phyloP scores from a whole-genome alignment of 2,888 invertebrate genomes.

The Capitulum mitella region DNA sequence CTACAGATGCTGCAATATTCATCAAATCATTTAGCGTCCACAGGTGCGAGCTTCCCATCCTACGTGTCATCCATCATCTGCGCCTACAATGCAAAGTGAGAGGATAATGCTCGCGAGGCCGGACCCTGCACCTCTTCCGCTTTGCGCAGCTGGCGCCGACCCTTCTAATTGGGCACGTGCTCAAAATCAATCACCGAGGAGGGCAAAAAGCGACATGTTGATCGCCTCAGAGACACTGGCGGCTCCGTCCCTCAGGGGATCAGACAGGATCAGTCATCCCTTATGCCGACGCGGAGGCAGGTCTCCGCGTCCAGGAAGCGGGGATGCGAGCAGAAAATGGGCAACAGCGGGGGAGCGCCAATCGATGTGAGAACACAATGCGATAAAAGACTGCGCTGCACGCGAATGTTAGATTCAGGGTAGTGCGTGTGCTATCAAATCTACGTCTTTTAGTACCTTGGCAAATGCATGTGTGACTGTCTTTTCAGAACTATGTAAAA shows the following conservation, averaged over 20 bases:
- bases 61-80: neutral
- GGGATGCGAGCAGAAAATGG: neutral
- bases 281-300: neutral
- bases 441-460: too few species aligned
- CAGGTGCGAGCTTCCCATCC: neutral
- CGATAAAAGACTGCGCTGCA: too few species aligned
- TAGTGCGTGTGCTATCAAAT: too few species aligned
- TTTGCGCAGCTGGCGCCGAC: too few species aligned
- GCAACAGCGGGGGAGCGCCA: neutral
- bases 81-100: too few species aligned
- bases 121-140: too few species aligned
- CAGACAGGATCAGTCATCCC: neutral
- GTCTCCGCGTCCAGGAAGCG: neutral
- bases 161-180: neutral
- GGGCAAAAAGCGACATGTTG: neutral
- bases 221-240: neutral
- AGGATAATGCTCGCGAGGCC: neutral
- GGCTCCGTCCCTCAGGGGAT: neutral
- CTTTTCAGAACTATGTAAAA: too few species aligned
- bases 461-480: too few species aligned
- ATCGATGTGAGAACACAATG: too few species aligned
- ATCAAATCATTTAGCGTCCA: neutral
- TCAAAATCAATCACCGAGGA: neutral
- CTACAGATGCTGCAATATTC: neutral
- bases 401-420: too few species aligned